Conservation (phyloP, 2,797 vertebrate genomes). For the Muscicapa striata region DNA sequence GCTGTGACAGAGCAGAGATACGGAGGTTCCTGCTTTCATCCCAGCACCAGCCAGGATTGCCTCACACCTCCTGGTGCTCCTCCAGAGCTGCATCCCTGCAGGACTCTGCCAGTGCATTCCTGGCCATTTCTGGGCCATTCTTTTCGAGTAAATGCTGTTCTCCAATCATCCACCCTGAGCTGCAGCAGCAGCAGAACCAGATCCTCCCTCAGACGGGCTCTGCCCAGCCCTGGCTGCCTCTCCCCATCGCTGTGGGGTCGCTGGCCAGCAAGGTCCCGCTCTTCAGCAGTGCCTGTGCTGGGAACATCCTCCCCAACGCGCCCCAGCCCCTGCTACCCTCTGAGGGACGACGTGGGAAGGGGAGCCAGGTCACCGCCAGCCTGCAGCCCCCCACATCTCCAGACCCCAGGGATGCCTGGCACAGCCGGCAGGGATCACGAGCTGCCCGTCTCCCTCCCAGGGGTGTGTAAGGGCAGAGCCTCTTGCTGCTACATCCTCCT, state of each 20-base stretch:
- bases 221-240: not conserved
- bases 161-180: not conserved
- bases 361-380: not conserved
- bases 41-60: not conserved
- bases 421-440: not conserved
- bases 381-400: not conserved
- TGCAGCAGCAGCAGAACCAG: not conserved
- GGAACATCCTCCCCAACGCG: not conserved
- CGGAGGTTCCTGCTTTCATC: not conserved
- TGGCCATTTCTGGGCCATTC: not conserved
- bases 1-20: not conserved
- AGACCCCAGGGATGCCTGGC: fast-evolving
- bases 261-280: not conserved
- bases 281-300: not conserved
- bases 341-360: fast-evolving
- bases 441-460: not conserved
- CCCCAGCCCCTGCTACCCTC: not conserved
- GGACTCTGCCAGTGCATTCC: not conserved
- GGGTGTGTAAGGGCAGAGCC: not conserved
- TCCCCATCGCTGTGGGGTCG: not conserved
- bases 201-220: not conserved
- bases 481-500: not conserved
- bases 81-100: not conserved
- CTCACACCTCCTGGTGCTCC: not conserved
- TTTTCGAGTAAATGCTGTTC: not conserved